Evolutionary conservation across 1,140 invertebrate genomes (phyloP), one percentile per base, ranked within the genome.

Genomic region (Diachasma alloeum): DNA sequence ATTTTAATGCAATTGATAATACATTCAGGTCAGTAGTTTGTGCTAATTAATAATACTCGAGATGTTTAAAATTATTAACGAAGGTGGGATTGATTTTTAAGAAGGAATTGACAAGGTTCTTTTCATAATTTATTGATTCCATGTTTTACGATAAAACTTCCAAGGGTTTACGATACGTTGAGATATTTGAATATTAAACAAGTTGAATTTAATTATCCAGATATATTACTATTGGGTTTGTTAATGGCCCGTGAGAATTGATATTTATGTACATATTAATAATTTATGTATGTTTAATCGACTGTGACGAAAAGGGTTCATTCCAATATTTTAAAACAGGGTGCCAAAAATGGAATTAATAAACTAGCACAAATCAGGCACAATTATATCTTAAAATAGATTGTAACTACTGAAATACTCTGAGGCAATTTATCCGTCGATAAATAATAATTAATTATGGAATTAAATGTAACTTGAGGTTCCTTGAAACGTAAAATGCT

Each of bases 281-380:
- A 26, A 63, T 63, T 26, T 63, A 63, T 63, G 59, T 63, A 63
- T 26, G 24, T 26, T 63, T 11, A 63, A 63, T 63, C 24, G 59
- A 63, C 59, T 63, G 59, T 24, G 24, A 63, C 19, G 24, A 26
- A 3, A 63, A 11, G 24, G 9, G 24, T 63, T 63, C 59, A 63
- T 39, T 68, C 26, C 4, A 68, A 68, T 68, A 68, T 68, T 68
- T 68, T 68, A 15, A 37, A 68, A 68, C 66, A 68, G 31, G 66
- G 66, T 68, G 66, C 66, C 66, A 68, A 68, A 68, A 68, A n/a
- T 10, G 31, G n/a, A 68, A n/a, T 39, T 17, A 68, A 17, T 68
- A 19, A 68, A 68, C 4, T 68, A 37, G 24, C 24, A 68, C 15
- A 68, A 68, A 68, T 68, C 36, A n/a, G 66, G 66, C 66, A 68